Conservation (phyloP, 2,113 vertebrate genomes). For the Ailurus styani region DNA sequence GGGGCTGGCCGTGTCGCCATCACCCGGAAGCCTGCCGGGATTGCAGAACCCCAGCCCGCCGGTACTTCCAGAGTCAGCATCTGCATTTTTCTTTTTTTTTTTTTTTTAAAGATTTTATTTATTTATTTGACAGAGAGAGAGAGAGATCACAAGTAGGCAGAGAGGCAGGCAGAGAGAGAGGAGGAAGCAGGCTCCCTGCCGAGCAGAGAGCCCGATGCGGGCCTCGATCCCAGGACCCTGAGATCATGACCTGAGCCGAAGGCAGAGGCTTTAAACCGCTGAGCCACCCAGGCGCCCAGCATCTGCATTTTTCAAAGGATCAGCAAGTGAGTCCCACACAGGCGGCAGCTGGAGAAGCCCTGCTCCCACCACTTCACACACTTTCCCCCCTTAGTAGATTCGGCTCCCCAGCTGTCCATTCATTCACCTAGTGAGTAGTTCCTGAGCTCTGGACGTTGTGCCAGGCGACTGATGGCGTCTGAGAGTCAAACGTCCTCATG, state of each 20-base stretch:
- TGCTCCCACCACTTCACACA: fast-evolving
- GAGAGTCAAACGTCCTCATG: background rate
- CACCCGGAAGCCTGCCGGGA: background rate
- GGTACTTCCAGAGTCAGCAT: background rate
- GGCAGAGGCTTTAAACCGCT: too few relatives aligned
- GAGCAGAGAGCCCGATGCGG: too few relatives aligned
- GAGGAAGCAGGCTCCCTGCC: too few relatives aligned
- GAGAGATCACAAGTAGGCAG: too few relatives aligned
- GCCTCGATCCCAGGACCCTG: too few relatives aligned
- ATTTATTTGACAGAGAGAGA: too few relatives aligned
- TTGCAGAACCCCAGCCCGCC: background rate
- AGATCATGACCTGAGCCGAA: too few relatives aligned
- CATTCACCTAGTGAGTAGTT: background rate
- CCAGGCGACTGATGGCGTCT: background rate
- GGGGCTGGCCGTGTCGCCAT: background rate
- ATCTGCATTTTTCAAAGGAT: background rate
- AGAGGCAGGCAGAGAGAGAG: too few relatives aligned
- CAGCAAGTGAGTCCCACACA: background rate
- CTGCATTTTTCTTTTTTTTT: background rate
- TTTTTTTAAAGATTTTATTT: too few relatives aligned
- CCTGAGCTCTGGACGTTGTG: background rate
- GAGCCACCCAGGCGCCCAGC: too few relatives aligned
- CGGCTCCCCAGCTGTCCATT: background rate
- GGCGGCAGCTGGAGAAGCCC: background rate
- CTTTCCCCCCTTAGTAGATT: background rate